Base-by-base conservation (phyloP, 2,888 invertebrate genomes). In the Lymantria dispar region DNA sequence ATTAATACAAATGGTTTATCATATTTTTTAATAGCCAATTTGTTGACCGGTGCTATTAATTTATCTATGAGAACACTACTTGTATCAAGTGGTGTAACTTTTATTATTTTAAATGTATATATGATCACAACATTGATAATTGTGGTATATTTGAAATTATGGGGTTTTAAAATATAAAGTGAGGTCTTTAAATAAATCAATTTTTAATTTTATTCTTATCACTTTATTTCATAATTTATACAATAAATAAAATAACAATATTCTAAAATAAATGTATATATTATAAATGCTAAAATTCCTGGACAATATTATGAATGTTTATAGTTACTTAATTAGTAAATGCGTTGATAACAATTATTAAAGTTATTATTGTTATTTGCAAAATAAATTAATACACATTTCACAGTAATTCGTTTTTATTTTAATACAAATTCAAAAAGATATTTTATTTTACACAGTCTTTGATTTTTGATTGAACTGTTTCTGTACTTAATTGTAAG, bases 41-140 rank as follows among this genome's bases (percentile, higher is more conserved):
- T 98, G 31, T 75, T 96, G 12, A 99, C 98, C 0, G 98, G 98
- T 9, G 72, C 94, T 3, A 91, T 98, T 7, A 98, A 98, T 87
- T 88, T 97, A 73, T 82, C 87, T 10, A 82, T 96, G 11, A 87
- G 92, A 56, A 96, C 98, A 3, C 80, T 93, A 47, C 77, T 92
- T 3, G 78, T 93, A 3, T 75, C 80, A 22, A 67, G 70, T 13
- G 11, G 56, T 11, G 60, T 68, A 33, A 91, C 93, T 69, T 78
- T 95, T 61, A 3, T 90, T 0, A 92, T 95, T 68, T 76, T 95
- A 56, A 84, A 88, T 56, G 39, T 81, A 11, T 95, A 95, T 68
- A 93, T 94, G 93, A 70, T 93, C 13, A 56, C 74, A 47, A 64
- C 78, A 45, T 58, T 81, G 39, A 37, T 47, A 29, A 13, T 83